Percentiles rank a stretch among this genome's conserved stretches.
Conservation (phyloP, 2,113 vertebrate genomes). For the Montifringilla adamsi region DNA sequence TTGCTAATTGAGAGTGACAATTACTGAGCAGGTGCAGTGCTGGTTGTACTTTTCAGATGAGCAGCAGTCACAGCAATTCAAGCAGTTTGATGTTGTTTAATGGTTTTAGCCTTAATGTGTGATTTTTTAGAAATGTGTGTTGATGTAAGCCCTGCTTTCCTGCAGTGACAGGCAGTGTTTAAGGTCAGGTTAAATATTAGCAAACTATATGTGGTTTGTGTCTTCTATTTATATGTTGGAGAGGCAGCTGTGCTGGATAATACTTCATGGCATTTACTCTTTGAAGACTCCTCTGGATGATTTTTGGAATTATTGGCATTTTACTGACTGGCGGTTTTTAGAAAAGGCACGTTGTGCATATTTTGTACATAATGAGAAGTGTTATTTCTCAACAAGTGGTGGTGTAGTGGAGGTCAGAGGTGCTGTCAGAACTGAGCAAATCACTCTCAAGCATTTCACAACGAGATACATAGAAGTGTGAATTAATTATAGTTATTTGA, state of each 20-base stretch:
- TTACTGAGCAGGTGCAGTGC: not conserved
- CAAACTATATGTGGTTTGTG: not conserved
- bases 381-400: not conserved
- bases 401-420: not conserved
- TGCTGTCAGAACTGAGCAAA: not conserved
- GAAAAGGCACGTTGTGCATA: not conserved
- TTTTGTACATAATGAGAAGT: not conserved
- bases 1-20: not conserved
- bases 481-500: not conserved
- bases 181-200: constrained; percentile 8
- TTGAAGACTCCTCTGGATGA: not conserved
- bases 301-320: not conserved
- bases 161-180: not conserved
- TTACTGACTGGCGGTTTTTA: not conserved
- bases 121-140: not conserved
- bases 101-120: not conserved
- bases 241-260: not conserved
- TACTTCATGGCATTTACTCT: not conserved
- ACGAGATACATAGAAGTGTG: not conserved
- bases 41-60: not conserved
- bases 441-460: not conserved
- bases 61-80: not conserved
- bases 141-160: not conserved
- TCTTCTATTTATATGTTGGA: not conserved
- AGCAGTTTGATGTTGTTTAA: not conserved